A percentile compares a stretch with the other conserved stretches of the same genome.
phyloP scores from a whole-genome alignment of 2,888 invertebrate genomes.

The Gymnocheta viridis region DNA sequence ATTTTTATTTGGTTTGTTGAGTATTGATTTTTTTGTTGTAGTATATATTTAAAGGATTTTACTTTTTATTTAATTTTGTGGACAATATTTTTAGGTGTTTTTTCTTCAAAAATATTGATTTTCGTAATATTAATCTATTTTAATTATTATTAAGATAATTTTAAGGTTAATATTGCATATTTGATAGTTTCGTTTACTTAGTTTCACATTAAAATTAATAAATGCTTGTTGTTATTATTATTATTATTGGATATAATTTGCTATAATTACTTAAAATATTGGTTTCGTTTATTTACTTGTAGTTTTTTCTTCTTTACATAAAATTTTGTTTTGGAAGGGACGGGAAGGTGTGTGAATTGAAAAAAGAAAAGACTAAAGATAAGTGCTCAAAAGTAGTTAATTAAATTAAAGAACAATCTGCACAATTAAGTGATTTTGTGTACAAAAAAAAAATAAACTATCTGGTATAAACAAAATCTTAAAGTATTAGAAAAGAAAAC shows the following conservation, averaged over 20 bases:
- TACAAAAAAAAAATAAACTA: no score
- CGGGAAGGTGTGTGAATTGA: neutral
- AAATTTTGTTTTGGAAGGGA: neutral
- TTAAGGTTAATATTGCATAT: slow-evolving; percentile 57
- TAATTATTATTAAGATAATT: slow-evolving; percentile 13
- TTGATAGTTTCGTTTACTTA: slow-evolving; percentile 31
- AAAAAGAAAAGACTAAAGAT: neutral
- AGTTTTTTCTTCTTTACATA: neutral
- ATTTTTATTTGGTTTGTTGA: slow-evolving; percentile 64
- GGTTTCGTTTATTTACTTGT: neutral
- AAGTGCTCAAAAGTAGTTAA: neutral
- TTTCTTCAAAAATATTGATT: slow-evolving; percentile 48
- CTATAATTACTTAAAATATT: neutral
- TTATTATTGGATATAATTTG: slow-evolving; percentile 29
- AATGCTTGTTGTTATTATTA: slow-evolving; percentile 26
- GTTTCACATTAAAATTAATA: slow-evolving; percentile 33
- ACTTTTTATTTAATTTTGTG: slow-evolving; percentile 27
- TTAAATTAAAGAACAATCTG: neutral
- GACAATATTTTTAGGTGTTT: slow-evolving; percentile 41
- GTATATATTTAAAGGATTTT: slow-evolving; percentile 58
- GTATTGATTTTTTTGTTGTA: slow-evolving; percentile 61
- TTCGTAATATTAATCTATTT: neutral
- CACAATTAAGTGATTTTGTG: no score
- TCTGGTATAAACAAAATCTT: no score
- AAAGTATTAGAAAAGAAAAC: no score